Conservation (phyloP, 2,113 vertebrate species). For the Misgurnus anguillicaudatus region DNA sequence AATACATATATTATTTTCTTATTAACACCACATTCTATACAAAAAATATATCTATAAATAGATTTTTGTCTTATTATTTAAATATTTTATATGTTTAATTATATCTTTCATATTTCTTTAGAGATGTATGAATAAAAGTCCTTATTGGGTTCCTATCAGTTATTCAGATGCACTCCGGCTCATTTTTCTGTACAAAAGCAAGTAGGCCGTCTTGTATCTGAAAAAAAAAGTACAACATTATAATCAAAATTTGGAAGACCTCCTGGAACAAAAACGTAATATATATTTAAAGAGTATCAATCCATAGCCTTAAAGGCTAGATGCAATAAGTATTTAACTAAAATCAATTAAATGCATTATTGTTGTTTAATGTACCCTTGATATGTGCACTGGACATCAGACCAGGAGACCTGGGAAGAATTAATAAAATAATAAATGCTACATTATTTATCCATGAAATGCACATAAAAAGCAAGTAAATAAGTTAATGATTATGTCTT, state of each 20-base stretch:
- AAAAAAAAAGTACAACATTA: background rate
- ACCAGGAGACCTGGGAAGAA: conserved; percentile 61
- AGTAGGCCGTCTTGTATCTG: background rate
- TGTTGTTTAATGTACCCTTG: conserved; percentile 38
- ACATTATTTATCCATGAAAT: too few relatives aligned
- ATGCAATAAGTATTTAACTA: background rate
- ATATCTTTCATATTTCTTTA: background rate
- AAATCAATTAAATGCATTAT: background rate
- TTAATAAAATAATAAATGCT: background rate
- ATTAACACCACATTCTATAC: background rate
- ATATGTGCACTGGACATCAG: conserved; percentile 57
- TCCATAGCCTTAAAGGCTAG: background rate
- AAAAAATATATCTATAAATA: background rate
- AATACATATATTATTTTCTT: background rate
- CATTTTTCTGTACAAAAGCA: conserved; percentile 37
- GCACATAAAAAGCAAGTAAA: too few relatives aligned
- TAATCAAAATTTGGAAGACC: background rate
- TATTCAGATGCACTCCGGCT: conserved; percentile 2
- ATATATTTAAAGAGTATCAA: background rate
- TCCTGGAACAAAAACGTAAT: background rate
- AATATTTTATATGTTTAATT: background rate
- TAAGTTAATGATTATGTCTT: background rate
- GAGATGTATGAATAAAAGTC: background rate
- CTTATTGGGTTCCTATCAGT: background rate
- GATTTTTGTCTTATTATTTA: background rate